A percentile compares a stretch with the other conserved stretches of the same genome.
These are phyloP conservation scores for Helicoverpa zea DNA, from an alignment of 1,140 invertebrate species.

Conservation along the genomic window DNA sequence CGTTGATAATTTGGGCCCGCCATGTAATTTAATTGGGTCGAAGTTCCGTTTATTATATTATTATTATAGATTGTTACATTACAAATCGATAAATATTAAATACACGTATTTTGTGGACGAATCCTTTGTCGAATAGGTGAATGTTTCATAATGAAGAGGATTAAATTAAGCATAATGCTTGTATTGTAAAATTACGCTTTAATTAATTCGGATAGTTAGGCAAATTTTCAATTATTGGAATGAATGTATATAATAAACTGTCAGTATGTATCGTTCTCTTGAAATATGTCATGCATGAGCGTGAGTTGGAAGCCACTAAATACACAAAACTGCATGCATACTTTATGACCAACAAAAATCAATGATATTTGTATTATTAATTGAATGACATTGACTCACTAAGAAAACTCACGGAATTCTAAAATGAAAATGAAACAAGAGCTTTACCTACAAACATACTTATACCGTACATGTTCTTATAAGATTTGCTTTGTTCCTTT, in stretches of 20 bases:
- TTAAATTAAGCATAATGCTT: conserved; percentile 9
- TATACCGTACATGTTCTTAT: too few species aligned
- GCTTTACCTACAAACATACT: too few species aligned
- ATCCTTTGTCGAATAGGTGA: conserved; percentile 6
- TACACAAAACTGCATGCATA: too few species aligned
- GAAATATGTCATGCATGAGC: too few species aligned
- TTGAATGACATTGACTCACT: too few species aligned
- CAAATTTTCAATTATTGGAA: neutral
- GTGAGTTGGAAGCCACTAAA: too few species aligned
- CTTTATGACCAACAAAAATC: too few species aligned
- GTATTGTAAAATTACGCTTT: conserved; percentile 16
- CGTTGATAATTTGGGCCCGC: conserved; percentile 8
- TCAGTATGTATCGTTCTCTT: neutral
- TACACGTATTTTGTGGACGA: conserved; percentile 5
- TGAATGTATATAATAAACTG: neutral
- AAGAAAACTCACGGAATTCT: too few species aligned
- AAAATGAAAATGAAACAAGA: too few species aligned
- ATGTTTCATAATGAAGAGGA: conserved; percentile 9
- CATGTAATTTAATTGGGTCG: neutral
- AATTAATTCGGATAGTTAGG: neutral
- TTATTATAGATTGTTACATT: neutral
- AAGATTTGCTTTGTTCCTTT: too few species aligned
- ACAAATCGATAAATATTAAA: neutral
- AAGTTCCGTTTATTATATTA: neutral
- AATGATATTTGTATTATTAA: too few species aligned